Base-by-base conservation (phyloP, 2,113 vertebrate genomes). In the Aepyceros melampus region DNA sequence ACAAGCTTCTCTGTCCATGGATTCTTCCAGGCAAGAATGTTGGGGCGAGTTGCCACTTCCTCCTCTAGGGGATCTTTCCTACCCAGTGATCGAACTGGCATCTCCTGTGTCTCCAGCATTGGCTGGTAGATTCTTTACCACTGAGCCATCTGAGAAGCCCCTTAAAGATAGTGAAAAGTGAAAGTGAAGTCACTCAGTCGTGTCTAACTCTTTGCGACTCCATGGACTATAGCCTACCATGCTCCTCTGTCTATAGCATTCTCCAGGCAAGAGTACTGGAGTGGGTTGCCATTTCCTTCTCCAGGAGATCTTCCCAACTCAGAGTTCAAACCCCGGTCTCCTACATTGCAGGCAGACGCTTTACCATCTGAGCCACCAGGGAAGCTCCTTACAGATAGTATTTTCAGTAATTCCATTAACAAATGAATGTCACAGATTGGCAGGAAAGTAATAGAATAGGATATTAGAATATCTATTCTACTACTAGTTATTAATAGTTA, bases 281-380 rank as follows among this genome's bases (percentile, higher is more conserved):
- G 67, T 1, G 3, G 31, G n/a, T 71, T 71, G 67, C 67, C n/a
- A 36, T 71, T 71, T 74, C 67, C 36, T 74, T 33, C 36, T 23
- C 21, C 21, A 74, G 67, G 36, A 40, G 19, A 74, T 74, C 67
- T 74, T 74, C 2, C 21, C 36, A n/a, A 13, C 19, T 21, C 67
- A 40, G 21, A 21, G 67, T 40, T 40, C 2, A 0, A 74, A 74
- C 36, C 67, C 21, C 0, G 36, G 11, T 6, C 67, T 74, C 67
- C 11, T 0, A 0, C 36, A 40, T 40, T 36, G 21, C n/a, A 6
- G 67, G 67, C 36, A 74, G 21, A 12, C 0, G 4, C 67, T 74
- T 74, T 40, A 74, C 36, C 67, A 74, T 33, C n/a, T 74, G 67
- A 74, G 67, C 36, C 36, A 40, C 67, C 67, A 19, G 67, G 16